phyloP scores from a whole-genome alignment of 2,797 vertebrate genomes.

The Scyliorhinus canicula region DNA sequence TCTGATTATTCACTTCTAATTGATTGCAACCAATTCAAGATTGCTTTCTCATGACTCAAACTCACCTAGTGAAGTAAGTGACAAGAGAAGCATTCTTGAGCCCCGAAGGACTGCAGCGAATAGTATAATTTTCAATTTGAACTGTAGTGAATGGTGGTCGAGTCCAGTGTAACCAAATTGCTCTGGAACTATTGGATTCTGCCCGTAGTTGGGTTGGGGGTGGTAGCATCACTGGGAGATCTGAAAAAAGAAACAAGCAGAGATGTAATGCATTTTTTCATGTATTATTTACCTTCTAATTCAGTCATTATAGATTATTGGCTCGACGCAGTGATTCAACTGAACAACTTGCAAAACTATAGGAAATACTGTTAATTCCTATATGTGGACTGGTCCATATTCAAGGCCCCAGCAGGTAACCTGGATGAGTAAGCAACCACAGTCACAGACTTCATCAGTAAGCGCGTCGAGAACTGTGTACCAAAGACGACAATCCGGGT shows the following conservation, averaged over 20 bases:
- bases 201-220: slow-evolving; percentile 83
- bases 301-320: neutral
- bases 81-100: slow-evolving; percentile 86
- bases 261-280: neutral
- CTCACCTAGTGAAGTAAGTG: slow-evolving; percentile 86
- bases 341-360: neutral
- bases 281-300: neutral
- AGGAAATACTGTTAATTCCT: neutral
- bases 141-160: slow-evolving; percentile 82
- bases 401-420: too few species aligned
- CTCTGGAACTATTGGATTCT: slow-evolving; percentile 82
- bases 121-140: slow-evolving; percentile 87
- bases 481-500: too few species aligned
- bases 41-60: neutral
- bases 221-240: slow-evolving; percentile 63
- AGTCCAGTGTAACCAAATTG: slow-evolving; percentile 91
- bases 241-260: slow-evolving; percentile 43
- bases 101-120: slow-evolving; percentile 86
- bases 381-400: too few species aligned
- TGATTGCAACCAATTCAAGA: neutral
- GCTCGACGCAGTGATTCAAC: neutral
- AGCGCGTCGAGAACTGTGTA: too few species aligned
- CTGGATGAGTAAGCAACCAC: too few species aligned
- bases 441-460: too few species aligned
- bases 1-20: neutral